Percentiles rank a stretch among this genome's conserved stretches.
phyloP scores from a whole-genome alignment of 1,140 invertebrate species.

The Akabosia matsudoensis region DNA sequence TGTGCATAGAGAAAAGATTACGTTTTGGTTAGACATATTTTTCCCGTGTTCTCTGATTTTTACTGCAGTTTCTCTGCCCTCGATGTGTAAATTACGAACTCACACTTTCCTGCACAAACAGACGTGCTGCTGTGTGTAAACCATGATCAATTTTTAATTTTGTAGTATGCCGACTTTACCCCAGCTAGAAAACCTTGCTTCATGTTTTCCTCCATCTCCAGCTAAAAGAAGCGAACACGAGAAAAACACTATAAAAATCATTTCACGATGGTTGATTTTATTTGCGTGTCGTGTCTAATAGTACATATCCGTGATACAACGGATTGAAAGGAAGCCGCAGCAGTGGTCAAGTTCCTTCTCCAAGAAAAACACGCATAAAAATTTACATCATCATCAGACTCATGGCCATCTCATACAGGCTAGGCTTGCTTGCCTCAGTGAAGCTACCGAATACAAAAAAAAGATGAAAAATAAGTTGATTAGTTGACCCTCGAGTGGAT shows the following conservation, averaged over 20 bases:
- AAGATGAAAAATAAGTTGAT: slow-evolving; percentile 3
- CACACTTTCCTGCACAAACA: neutral
- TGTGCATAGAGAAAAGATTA: neutral
- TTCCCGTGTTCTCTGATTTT: neutral
- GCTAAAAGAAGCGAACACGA: no score
- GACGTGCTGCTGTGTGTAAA: slow-evolving; percentile 1
- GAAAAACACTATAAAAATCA: no score
- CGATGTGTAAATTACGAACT: slow-evolving; percentile 26
- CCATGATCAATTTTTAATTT: slow-evolving; percentile 28
- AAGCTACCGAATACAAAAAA: neutral
- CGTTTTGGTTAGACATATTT: neutral
- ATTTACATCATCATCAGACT: neutral
- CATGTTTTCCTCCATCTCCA: neutral
- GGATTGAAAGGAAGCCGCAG: neutral
- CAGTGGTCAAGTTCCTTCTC: neutral
- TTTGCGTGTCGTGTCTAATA: neutral
- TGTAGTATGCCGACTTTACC: neutral
- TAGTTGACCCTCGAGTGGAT: neutral
- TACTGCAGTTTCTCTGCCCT: slow-evolving; percentile 12
- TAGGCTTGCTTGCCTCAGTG: neutral
- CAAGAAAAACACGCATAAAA: neutral
- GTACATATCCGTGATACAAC: no score
- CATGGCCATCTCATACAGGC: neutral
- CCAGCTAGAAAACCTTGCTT: neutral
- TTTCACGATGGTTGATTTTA: no score